These are phyloP conservation scores for Andrena bicolor DNA, from an alignment of 2,888 invertebrate genomes.

Conservation along the genomic window DNA sequence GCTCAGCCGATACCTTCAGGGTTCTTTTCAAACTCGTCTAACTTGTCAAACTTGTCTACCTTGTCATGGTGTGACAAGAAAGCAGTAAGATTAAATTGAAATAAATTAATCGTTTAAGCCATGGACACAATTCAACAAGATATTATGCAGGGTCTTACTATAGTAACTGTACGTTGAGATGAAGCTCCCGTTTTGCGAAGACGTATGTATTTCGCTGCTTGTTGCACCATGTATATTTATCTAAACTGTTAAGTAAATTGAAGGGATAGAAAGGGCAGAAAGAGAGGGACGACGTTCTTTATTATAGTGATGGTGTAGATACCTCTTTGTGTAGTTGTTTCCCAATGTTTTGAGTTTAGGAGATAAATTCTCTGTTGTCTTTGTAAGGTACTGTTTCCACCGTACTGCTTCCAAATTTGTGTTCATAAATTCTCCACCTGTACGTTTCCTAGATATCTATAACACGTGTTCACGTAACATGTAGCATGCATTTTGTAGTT, in stretches of 20 bases:
- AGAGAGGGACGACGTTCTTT: conserved; percentile 4
- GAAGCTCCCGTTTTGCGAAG: no score
- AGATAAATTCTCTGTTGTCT: neutral
- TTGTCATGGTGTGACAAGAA: neutral
- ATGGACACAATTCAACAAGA: no score
- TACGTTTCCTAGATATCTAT: conserved; percentile 24
- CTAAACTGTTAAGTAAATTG: neutral
- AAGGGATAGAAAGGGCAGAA: conserved; percentile 8
- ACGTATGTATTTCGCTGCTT: neutral
- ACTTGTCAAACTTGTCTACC: no score
- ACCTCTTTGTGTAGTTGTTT: conserved; percentile 23
- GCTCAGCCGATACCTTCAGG: no score
- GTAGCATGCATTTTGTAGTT: conserved; percentile 70
- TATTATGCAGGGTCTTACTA: no score
- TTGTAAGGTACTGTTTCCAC: conserved; percentile 10
- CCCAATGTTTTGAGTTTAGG: neutral
- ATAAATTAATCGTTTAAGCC: neutral
- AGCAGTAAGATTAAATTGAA: neutral
- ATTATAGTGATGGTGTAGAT: conserved; percentile 12
- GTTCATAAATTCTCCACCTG: neutral
- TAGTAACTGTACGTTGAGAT: no score
- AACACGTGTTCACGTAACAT: conserved; percentile 38
- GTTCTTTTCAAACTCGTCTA: no score
- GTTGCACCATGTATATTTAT: neutral
- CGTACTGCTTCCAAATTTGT: conserved; percentile 30